Base-by-base conservation (phyloP, 2,797 vertebrate species). In the Gambelia wislizenii region DNA sequence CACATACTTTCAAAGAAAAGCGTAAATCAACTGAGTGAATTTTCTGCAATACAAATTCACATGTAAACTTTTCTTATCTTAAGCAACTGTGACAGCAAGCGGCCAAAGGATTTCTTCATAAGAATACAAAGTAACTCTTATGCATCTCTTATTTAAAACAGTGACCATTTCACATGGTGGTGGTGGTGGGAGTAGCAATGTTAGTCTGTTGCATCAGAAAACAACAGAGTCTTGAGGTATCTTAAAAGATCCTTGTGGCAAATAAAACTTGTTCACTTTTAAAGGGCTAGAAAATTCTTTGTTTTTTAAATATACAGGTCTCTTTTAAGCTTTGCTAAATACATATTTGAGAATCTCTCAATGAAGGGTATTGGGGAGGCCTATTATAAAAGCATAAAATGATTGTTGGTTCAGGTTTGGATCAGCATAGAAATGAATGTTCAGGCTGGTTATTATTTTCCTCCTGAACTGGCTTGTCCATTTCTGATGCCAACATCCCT, bases 401-500 rank as follows among this genome's bases (percentile, higher is more conserved):
- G 0, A 79, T 85, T 90, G 89, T 87, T 89, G 89, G 90, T 91
- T 92, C 80, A 89, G 78, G 85, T 92, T 92, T 84, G 82, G 84
- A 92, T 91, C 84, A 33, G 54, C 87, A 91, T 2, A 86, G 4
- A 14, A 92, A 94, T 87, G 90, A 89, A 86, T 0, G 27, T 84
- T 78, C 84, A n/a, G 72, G 82, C 83, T 91, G 76, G 85, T 39
- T 93, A 76, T 92, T 84, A 33, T 86, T 93, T 91, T 88, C 83
- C 70, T 36, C 36, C 87, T 92, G 13, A 94, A 91, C 91, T 61
- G 90, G 47, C 87, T 94, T 90, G 92, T 86, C 94, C 82, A 22
- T 56, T 92, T 64, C 83, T 69, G 0, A 0, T 91, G 92, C 88
- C 93, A 93, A 91, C 83, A 94, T 89, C 92, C 92, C 92, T 87